Evolutionary conservation across 2,888 invertebrate genomes (phyloP).

Genomic region (Ectobius pallidus): DNA sequence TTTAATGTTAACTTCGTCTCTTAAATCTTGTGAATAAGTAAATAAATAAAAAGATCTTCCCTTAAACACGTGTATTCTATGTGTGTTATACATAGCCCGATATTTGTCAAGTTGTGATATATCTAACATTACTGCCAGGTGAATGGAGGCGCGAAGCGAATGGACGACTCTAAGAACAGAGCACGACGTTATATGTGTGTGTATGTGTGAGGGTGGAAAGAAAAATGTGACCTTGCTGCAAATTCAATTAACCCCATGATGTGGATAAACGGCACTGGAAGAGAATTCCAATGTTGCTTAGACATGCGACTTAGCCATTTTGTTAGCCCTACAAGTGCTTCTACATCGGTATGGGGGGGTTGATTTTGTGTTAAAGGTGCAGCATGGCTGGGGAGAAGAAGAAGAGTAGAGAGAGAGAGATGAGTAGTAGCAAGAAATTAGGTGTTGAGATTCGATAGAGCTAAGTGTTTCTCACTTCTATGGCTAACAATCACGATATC

Average conservation of each 20-base stretch:
- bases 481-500: slow-evolving; percentile 1
- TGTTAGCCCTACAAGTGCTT: slow-evolving; percentile 19
- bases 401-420: not conserved
- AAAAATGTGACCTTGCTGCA: slow-evolving; percentile 38
- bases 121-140: slow-evolving; percentile 26
- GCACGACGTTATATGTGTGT: slow-evolving; percentile 16
- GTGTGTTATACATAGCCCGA: too few species aligned
- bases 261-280: slow-evolving; percentile 14
- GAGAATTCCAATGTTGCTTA: slow-evolving; percentile 14
- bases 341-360: slow-evolving; percentile 6
- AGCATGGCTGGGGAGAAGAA: too few species aligned
- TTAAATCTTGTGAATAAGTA: too few species aligned
- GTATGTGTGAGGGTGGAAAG: not conserved
- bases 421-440: not conserved
- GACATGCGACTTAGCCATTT: slow-evolving; percentile 29
- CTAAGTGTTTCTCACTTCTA: not conserved
- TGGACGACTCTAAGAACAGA: slow-evolving; percentile 23
- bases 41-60: too few species aligned
- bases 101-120: slow-evolving; percentile 10
- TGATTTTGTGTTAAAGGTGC: not conserved
- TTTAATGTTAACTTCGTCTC: too few species aligned
- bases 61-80: too few species aligned
- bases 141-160: slow-evolving; percentile 27
- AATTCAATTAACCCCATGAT: slow-evolving; percentile 39
- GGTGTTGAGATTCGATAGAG: not conserved